Evolutionary conservation across 2,888 invertebrate species (phyloP).

Genomic region (Diploptera punctata): DNA sequence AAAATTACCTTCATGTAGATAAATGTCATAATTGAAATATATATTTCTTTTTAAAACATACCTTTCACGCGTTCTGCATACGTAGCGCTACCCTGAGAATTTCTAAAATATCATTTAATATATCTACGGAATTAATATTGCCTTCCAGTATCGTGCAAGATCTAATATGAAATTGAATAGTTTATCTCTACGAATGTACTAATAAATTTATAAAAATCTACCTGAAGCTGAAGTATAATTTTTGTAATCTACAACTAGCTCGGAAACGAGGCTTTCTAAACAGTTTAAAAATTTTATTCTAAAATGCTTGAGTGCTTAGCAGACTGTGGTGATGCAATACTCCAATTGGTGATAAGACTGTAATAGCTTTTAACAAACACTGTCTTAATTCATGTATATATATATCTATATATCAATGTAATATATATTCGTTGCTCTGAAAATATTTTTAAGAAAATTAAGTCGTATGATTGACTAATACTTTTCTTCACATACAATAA

Average conservation of each 20-base stretch:
- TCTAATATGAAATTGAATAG: conserved; percentile 6
- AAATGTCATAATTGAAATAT: conserved; percentile 5
- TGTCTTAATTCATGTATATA: too few species aligned
- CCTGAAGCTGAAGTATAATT: background rate
- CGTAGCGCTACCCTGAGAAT: conserved; percentile 34
- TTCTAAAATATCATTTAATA: conserved; percentile 27
- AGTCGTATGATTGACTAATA: background rate
- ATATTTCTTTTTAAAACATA: background rate
- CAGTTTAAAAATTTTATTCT: background rate
- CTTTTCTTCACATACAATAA: too few species aligned
- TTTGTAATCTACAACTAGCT: background rate
- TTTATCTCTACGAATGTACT: conserved; percentile 5
- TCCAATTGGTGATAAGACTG: background rate
- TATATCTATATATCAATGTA: too few species aligned
- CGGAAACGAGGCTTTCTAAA: background rate
- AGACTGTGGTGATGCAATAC: background rate
- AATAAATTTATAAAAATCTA: conserved; percentile 32
- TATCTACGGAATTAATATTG: conserved; percentile 28
- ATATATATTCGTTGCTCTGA: background rate
- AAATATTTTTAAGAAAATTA: background rate
- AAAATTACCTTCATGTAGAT: conserved; percentile 2
- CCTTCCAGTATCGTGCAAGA: conserved; percentile 21
- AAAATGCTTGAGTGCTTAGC: background rate
- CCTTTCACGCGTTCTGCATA: background rate
- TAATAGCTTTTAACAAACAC: background rate